phyloP scores from a whole-genome alignment of 2,113 vertebrate genomes.

The Oophaga pumilio region DNA sequence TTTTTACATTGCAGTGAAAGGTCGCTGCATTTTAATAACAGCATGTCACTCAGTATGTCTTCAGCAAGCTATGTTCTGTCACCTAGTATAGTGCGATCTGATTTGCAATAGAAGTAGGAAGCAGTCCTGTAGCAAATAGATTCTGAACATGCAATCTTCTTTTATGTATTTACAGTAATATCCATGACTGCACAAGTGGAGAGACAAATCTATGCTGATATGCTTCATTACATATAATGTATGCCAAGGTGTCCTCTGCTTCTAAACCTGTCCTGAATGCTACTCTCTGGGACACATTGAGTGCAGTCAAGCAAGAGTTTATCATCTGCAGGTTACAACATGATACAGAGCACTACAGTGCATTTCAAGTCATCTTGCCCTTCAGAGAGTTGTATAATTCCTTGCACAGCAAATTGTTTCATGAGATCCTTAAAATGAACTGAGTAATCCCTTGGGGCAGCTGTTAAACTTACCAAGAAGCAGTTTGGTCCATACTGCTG shows the following conservation, averaged over 20 bases:
- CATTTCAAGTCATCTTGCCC: constrained; percentile 29
- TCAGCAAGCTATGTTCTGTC: neutral
- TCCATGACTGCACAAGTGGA: neutral
- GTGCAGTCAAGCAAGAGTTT: constrained; percentile 48
- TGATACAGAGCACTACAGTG: constrained; percentile 31
- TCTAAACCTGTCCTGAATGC: constrained; percentile 25
- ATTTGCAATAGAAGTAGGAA: neutral
- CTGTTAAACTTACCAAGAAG: constrained; percentile 38
- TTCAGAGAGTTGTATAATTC: constrained; percentile 51
- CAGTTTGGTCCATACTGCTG: constrained; percentile 12
- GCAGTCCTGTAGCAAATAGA: neutral
- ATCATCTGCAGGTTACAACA: constrained; percentile 50
- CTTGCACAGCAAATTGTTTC: constrained; percentile 55
- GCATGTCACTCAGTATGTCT: neutral
- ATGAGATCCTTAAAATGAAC: constrained; percentile 47
- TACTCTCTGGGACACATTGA: constrained; percentile 12
- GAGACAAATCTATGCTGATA: neutral
- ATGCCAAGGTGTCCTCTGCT: constrained; percentile 25
- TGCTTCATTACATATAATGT: constrained; percentile 15
- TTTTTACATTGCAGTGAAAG: neutral
- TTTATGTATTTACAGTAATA: neutral
- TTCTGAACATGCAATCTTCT: neutral
- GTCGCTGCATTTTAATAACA: neutral
- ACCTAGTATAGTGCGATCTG: neutral
- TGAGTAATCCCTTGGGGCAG: constrained; percentile 32